Evolutionary conservation across 1,140 invertebrate genomes (phyloP), one percentile per base, ranked within the genome.

Genomic region (Pristionchus pacificus): DNA sequence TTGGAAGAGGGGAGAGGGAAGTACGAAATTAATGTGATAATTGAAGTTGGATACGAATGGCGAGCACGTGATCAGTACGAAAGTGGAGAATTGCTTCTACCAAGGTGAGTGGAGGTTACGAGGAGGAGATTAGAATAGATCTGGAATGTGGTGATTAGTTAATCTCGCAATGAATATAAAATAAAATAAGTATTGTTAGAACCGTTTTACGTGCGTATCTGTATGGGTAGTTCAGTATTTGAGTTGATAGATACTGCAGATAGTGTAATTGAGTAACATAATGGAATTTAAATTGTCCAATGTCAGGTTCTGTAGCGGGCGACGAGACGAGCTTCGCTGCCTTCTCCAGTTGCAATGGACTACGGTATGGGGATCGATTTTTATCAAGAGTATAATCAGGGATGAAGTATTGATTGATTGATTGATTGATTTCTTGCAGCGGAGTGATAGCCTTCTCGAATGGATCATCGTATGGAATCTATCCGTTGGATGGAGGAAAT

Each of bases 1-100:
- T n/a, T n/a, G n/a, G n/a, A n/a, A n/a, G n/a, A n/a, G n/a, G n/a
- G n/a, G n/a, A n/a, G n/a, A n/a, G n/a, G n/a, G n/a, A n/a, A n/a
- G n/a, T n/a, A n/a, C n/a, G n/a, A n/a, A n/a, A n/a, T n/a, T n/a
- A 28, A 31, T 70, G 55, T 59, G 24, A 31, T 69, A n/a, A 19
- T 75, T 78, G 25, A 60, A 80, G 78, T 64, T 80, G 27, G 76
- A 78, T 60, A 70, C 64, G 25, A 69, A 74, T 49, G 77, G 77
- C 13, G 80, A 84, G 67, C 49, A 65, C 14, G 38, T 62, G 28
- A 2, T 82, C 19, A 61, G 68, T 14, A 32, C 70, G 57, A 68
- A 65, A 32, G 76, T 84, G 28, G 83, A 82, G 60, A 82, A 82
- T 65, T 82, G 80, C 61, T 82, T 78, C 67, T 82, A 82, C 72